Evolutionary conservation across 2,113 vertebrate genomes (phyloP).

Genomic region (Malurus cyaneus): DNA sequence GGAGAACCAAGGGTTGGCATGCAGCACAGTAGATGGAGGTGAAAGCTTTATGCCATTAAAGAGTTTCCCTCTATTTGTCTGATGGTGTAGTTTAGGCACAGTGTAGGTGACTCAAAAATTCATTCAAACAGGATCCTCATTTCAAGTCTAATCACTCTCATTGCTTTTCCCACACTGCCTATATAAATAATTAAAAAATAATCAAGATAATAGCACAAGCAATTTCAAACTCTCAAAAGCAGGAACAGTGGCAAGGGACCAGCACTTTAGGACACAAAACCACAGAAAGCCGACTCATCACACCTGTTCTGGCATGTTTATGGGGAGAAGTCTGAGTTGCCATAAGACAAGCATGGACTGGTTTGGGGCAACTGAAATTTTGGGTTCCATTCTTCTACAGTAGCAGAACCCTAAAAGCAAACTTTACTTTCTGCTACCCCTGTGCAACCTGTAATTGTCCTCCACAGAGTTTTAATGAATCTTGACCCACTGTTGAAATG

Average conservation of each 20-base stretch:
- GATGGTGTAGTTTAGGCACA: background rate
- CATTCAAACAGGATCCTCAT: background rate
- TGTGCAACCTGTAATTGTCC: background rate
- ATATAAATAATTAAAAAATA: conserved; percentile 12
- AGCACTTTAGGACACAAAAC: conserved; percentile 26
- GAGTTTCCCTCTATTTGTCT: background rate
- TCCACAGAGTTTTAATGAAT: background rate
- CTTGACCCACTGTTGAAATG: background rate
- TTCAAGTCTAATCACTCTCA: background rate
- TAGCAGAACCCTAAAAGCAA: background rate
- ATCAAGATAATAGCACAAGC: background rate
- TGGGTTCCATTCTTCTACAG: background rate
- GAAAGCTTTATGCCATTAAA: background rate
- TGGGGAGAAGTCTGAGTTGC: background rate
- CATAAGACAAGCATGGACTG: conserved; percentile 10
- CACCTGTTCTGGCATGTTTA: conserved; percentile 3
- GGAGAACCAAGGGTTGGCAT: background rate
- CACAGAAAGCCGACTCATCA: conserved; percentile 13
- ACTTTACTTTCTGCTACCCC: background rate
- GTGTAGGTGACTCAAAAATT: background rate
- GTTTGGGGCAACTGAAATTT: conserved; percentile 5
- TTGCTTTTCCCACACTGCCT: conserved; percentile 27
- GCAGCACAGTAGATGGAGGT: background rate
- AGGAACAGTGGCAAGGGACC: background rate
- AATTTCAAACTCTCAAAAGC: conserved; percentile 15